Evolutionary conservation across 23 tunicate genomes (phyloP), one percentile per base, ranked within the genome.

Genomic region (Ciona savignyi): DNA sequence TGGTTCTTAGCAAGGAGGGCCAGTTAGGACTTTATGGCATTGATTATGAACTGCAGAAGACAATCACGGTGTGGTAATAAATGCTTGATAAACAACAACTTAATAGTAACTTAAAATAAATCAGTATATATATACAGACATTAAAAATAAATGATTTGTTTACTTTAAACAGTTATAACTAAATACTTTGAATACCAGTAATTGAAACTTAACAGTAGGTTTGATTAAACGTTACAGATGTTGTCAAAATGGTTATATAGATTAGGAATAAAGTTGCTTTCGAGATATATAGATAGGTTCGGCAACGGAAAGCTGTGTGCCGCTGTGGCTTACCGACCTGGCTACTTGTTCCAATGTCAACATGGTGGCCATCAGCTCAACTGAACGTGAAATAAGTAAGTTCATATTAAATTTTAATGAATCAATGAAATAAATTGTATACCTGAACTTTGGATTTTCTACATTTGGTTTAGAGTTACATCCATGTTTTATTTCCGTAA

Each of bases 381-480:
- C 97, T 4, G 86, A 91, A 70, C 63, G 97, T 42, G 91, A 91
- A 84, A 91, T 91, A 29, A 75, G 97, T 91, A 35, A 81, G 85
- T 35, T 63, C 6, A n/a, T 9, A 9, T 22, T n/a, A 25, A 11
- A 11, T 49, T 49, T 11, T 20, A 49, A 20, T 20, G 15, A 20
- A 49, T 49, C n/a, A n/a, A n/a, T n/a, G n/a, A n/a, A n/a, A n/a
- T n/a, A n/a, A n/a, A n/a, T n/a, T n/a, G n/a, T n/a, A n/a, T n/a
- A n/a, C n/a, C n/a, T n/a, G n/a, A n/a, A n/a, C n/a, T n/a, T n/a
- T n/a, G n/a, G n/a, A n/a, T n/a, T n/a, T n/a, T n/a, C n/a, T n/a
- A n/a, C n/a, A n/a, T n/a, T n/a, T n/a, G n/a, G n/a, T n/a, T n/a
- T n/a, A n/a, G n/a, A n/a, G n/a, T n/a, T n/a, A n/a, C n/a, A n/a